Evolutionary conservation across 2,888 invertebrate genomes (phyloP).

Genomic region (Folsomia candida): DNA sequence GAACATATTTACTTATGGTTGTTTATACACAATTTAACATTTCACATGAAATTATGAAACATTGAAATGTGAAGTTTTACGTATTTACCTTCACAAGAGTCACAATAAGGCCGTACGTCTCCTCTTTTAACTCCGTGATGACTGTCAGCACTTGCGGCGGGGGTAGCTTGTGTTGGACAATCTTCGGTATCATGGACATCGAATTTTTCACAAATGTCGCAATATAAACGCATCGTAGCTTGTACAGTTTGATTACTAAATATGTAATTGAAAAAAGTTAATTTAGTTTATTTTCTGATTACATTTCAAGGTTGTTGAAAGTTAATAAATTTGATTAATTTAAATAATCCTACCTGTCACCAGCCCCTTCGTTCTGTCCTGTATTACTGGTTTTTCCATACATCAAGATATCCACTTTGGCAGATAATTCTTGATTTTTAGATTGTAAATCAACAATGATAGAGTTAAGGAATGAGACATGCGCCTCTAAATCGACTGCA

Average conservation of each 20-base stretch:
- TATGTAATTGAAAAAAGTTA: slow-evolving; percentile 6
- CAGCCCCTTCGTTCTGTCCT: too few relatives aligned
- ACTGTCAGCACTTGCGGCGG: slow-evolving; percentile 58
- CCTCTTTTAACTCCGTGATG: slow-evolving; percentile 55
- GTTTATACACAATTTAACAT: background rate
- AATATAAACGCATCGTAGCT: slow-evolving; percentile 70
- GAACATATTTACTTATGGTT: slow-evolving; percentile 36
- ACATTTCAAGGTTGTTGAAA: too few relatives aligned
- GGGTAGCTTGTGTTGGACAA: slow-evolving; percentile 79
- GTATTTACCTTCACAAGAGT: slow-evolving; percentile 90
- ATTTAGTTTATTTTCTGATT: too few relatives aligned
- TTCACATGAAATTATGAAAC: background rate
- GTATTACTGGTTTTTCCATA: slow-evolving; percentile 26
- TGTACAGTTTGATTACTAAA: background rate
- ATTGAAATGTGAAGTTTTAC: background rate
- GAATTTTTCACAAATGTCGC: slow-evolving; percentile 96
- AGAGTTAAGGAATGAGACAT: slow-evolving; percentile 83
- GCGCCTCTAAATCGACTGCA: slow-evolving; percentile 28
- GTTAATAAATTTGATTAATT: too few relatives aligned
- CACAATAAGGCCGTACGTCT: slow-evolving; percentile 75
- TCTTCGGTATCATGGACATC: slow-evolving; percentile 97
- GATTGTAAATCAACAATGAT: slow-evolving; percentile 94
- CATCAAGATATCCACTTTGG: slow-evolving; percentile 63
- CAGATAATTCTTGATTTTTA: slow-evolving; percentile 80
- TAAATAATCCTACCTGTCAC: too few relatives aligned